phyloP scores from a whole-genome alignment of 2,113 vertebrate species.

The Phrynosoma platyrhinos region DNA sequence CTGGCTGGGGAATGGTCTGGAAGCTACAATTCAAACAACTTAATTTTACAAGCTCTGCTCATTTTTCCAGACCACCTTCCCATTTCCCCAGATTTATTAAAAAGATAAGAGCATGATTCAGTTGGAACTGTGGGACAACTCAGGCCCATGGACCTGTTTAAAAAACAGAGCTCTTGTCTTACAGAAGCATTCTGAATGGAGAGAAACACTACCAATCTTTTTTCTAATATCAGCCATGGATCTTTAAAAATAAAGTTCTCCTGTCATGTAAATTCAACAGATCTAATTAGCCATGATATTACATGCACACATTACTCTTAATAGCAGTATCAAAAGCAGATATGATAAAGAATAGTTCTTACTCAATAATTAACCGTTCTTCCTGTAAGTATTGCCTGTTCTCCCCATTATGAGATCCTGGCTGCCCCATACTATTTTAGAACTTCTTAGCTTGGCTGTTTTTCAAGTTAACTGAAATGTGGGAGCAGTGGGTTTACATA shows the following conservation, averaged over 20 bases:
- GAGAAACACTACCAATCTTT: background rate
- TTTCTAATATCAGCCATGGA: background rate
- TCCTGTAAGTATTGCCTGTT: background rate
- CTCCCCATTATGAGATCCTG: background rate
- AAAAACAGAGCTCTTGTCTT: background rate
- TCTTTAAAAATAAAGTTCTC: slow-evolving; percentile 9
- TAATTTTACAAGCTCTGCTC: background rate
- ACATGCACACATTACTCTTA: background rate
- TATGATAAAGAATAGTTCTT: slow-evolving; percentile 9
- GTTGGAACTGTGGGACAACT: background rate
- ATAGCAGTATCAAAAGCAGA: background rate
- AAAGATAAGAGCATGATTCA: background rate
- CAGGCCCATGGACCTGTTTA: background rate
- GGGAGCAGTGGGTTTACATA: background rate
- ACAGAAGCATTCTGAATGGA: background rate
- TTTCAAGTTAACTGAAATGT: background rate
- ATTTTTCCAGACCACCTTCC: background rate
- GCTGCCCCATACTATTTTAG: background rate
- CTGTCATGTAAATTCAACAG: background rate
- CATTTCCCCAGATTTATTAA: background rate
- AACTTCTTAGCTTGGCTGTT: background rate
- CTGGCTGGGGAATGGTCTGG: too few relatives aligned
- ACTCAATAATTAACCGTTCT: slow-evolving; percentile 20
- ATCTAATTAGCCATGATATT: slow-evolving; percentile 9
- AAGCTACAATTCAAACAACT: too few relatives aligned